Conservation (phyloP, 2,113 vertebrate species). For the Trichomycterus rosablanca region DNA sequence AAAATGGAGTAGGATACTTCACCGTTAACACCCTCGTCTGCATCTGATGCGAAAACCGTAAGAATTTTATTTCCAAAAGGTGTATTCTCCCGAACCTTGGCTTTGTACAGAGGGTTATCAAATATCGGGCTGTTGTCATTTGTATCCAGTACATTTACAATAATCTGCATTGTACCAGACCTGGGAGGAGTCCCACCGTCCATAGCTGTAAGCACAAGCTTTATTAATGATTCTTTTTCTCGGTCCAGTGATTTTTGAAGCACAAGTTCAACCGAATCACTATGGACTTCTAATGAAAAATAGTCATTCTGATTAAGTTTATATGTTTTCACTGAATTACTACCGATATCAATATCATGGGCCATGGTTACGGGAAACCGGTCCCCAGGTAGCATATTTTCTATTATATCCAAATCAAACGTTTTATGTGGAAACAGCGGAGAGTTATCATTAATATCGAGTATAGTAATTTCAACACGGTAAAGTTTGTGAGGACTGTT, state of each 20-base stretch:
- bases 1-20: constrained; percentile 39
- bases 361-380: constrained; percentile 50
- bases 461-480: constrained; percentile 29
- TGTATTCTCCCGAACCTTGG: constrained; percentile 52
- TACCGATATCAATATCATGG: constrained; percentile 58
- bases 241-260: constrained; percentile 54
- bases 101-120: constrained; percentile 46
- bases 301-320: constrained; percentile 57
- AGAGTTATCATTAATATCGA: constrained; percentile 34
- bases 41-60: constrained; percentile 50
- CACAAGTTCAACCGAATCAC: constrained; percentile 44
- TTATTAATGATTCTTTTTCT: constrained; percentile 49
- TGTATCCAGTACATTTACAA: constrained; percentile 56
- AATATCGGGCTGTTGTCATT: constrained; percentile 70
- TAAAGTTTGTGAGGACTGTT: constrained; percentile 34
- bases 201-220: constrained; percentile 45
- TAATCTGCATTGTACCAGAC: constrained; percentile 47
- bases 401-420: constrained; percentile 33
- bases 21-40: constrained; percentile 59
- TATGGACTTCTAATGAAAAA: constrained; percentile 53
- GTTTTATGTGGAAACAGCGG: background rate
- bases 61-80: constrained; percentile 43
- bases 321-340: constrained; percentile 56
- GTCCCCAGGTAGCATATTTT: constrained; percentile 36
- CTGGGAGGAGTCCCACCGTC: constrained; percentile 51